Base-by-base conservation (phyloP, 2,797 vertebrate species). In the Scomberomorus guttatus region DNA sequence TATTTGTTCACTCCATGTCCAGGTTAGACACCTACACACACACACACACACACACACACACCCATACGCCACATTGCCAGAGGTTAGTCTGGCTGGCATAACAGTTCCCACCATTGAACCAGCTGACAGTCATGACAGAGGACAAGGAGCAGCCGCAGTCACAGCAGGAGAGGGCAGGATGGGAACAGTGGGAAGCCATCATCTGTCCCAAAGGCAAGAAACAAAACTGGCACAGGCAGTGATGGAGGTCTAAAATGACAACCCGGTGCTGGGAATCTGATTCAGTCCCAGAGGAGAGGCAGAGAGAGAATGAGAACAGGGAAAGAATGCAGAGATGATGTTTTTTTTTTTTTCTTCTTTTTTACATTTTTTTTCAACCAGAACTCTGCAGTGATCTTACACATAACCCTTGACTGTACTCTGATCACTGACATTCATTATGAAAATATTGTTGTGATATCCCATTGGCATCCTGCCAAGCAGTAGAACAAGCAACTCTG, bases 121-220 rank as follows among this genome's bases (percentile, higher is more conserved):
- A 56, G 13, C 3, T 25, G 54, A 24, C 54, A 56, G 6, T 56
- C 50, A 51, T 29, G 54, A 29, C 24, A 25, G 15, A 27, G 27
- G 25, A 56, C 27, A 29, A 29, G 54, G 4, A 56, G 54, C 14
- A 8, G 17, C 44, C 44, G 4, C 44, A 17, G 25, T 29, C 54
- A 27, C 54, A 56, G 54, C 54, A 56, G 54, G 54, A 56, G 27
- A 48, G 44, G 14, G 22, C 54, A 56, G 54, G 54, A 56, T 29
- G 54, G 25, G 54, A 17, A 6, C 24, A 17, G 27, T 25, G n/a
- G 50, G 50, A 9, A 11, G 8, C 20, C 50, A 22, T n/a, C 8
- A 22, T 22, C 50, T 51, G 50, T 51, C n/a, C 50, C n/a, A n/a
- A 22, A 51, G 20, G 50, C n/a, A 22, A 51, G 9, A 18, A 48